Evolutionary conservation across 2,113 vertebrate species (phyloP).

Genomic region (Lethenteron camtschaticum): DNA sequence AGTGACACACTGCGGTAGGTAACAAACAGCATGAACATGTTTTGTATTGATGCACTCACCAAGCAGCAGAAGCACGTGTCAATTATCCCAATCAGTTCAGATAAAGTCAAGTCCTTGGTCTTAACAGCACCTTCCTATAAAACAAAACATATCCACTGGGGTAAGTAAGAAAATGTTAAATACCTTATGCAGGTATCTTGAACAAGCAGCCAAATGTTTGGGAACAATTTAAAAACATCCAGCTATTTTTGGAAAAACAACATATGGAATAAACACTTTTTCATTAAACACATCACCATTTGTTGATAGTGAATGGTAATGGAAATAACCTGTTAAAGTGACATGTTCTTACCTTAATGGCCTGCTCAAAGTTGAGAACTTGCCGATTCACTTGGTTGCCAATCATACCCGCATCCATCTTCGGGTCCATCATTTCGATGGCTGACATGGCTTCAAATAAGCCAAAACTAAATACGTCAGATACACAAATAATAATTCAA

Average conservation of each 20-base stretch:
- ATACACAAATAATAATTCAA: too few species aligned
- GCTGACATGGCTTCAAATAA: conserved; percentile 98
- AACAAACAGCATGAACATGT: not conserved
- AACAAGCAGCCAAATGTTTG: too few species aligned
- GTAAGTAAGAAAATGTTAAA: too few species aligned
- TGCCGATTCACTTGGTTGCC: conserved; percentile 96
- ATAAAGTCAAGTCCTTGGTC: conserved; percentile 70
- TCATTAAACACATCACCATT: too few species aligned
- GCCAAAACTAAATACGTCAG: conserved; percentile 41
- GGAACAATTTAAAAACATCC: too few species aligned
- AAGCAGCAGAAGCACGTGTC: conserved; percentile 95
- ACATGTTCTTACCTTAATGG: conserved; percentile 48
- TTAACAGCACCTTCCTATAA: conserved; percentile 66
- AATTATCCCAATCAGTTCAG: conserved; percentile 84
- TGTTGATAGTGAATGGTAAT: too few species aligned
- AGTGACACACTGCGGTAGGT: too few species aligned
- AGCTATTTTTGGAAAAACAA: too few species aligned
- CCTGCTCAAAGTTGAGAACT: conserved; percentile 91
- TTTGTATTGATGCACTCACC: conserved; percentile 28
- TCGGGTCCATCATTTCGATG: conserved; percentile 99
- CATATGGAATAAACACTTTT: too few species aligned
- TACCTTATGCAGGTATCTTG: too few species aligned
- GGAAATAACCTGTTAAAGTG: too few species aligned
- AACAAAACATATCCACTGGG: not conserved
- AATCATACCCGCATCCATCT: conserved; percentile 99